Conservation (phyloP, 2,113 vertebrate genomes). For the Gopherus evgoodei region DNA sequence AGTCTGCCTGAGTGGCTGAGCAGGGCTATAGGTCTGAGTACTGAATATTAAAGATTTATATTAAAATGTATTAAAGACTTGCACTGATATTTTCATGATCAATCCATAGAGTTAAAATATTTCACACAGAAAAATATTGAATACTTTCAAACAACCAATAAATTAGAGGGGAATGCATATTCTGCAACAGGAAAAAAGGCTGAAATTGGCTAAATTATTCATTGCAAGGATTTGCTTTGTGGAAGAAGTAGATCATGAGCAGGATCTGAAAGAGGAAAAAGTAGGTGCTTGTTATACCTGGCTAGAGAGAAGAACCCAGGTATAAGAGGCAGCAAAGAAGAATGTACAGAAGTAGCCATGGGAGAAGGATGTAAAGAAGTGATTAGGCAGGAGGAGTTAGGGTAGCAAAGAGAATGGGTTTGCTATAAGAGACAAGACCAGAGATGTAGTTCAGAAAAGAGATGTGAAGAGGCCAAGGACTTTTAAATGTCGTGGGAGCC, state of each 20-base stretch:
- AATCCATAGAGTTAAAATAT: not conserved
- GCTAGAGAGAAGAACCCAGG: not conserved
- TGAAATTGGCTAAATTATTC: slow-evolving; percentile 22
- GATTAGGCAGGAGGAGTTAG: rapidly evolving
- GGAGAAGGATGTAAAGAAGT: not conserved
- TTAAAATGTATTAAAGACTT: not conserved
- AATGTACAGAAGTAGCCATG: not conserved
- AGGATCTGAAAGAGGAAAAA: not conserved
- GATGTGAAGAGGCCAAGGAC: not conserved
- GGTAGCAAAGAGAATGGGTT: not conserved
- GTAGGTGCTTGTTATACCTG: not conserved
- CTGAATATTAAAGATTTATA: not conserved
- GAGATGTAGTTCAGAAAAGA: not conserved
- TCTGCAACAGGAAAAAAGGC: not conserved
- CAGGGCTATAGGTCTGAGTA: not conserved
- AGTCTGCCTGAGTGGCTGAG: not conserved
- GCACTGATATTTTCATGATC: not conserved
- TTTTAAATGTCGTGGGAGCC: not conserved
- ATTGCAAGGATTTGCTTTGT: slow-evolving; percentile 19
- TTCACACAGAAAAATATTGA: slow-evolving; percentile 2
- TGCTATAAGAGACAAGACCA: not conserved
- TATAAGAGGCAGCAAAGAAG: not conserved
- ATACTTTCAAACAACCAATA: not conserved
- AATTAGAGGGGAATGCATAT: not conserved
- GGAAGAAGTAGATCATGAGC: not conserved